Evolutionary conservation across 2,888 invertebrate species (phyloP).

Genomic region (Stegana nigrithorax): DNA sequence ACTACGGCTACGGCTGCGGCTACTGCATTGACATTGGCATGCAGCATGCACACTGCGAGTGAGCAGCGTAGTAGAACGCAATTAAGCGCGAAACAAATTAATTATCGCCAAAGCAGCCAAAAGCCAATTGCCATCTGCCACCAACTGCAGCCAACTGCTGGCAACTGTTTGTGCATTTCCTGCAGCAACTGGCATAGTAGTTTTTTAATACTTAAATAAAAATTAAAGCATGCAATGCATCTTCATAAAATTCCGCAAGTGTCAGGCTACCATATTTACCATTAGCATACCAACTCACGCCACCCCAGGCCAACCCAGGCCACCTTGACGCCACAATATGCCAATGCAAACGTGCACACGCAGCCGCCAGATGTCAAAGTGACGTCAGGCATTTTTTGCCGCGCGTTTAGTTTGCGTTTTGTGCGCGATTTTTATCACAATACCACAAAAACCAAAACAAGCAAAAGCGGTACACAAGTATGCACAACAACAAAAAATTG

Average conservation of each 20-base stretch:
- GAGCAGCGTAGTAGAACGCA: neutral
- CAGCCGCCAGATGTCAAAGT: neutral
- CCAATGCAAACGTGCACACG: too few relatives aligned
- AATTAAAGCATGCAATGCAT: too few relatives aligned
- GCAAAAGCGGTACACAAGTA: neutral
- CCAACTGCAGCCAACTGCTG: neutral
- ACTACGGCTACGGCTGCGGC: neutral
- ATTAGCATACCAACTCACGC: too few relatives aligned
- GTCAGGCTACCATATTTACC: neutral
- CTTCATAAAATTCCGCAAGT: too few relatives aligned
- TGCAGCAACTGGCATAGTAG: too few relatives aligned
- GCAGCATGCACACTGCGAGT: neutral
- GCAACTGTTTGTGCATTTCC: neutral
- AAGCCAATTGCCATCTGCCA: neutral
- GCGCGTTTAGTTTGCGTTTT: neutral
- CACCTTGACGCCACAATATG: too few relatives aligned
- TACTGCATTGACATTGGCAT: neutral
- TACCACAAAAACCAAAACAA: neutral
- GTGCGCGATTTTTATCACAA: constrained; percentile 1
- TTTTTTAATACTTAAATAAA: too few relatives aligned
- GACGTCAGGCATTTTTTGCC: neutral
- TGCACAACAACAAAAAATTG: neutral
- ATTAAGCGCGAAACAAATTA: neutral
- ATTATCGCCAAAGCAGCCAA: neutral
- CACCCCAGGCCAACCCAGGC: too few relatives aligned